A percentile compares a stretch with the other conserved stretches of the same genome.
These are phyloP conservation scores for Calyptomena viridis DNA, from an alignment of 2,113 vertebrate species.

Conservation along the genomic window DNA sequence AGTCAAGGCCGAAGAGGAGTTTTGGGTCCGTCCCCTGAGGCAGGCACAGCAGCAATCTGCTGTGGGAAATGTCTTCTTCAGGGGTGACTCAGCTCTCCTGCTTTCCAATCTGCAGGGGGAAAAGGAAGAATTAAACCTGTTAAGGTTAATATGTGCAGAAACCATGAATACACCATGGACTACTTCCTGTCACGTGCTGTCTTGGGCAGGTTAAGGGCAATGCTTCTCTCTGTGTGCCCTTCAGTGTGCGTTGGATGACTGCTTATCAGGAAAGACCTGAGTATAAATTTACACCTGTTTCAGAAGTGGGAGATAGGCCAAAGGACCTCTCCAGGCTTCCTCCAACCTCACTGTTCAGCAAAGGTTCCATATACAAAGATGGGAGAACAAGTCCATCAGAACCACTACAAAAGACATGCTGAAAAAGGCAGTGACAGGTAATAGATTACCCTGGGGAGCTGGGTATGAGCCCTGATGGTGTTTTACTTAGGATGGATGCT, in stretches of 20 bases:
- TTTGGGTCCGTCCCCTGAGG: too few relatives aligned
- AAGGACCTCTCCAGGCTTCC: neutral
- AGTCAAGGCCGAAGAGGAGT: too few relatives aligned
- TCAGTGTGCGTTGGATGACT: neutral
- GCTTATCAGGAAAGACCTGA: neutral
- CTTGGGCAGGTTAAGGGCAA: neutral
- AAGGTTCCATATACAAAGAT: neutral
- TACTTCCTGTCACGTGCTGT: neutral
- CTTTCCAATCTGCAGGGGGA: neutral
- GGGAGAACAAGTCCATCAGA: too few relatives aligned
- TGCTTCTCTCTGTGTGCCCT: neutral
- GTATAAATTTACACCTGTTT: neutral
- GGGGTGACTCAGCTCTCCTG: neutral
- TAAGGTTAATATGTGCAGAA: neutral
- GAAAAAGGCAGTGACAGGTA: neutral
- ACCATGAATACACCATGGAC: neutral
- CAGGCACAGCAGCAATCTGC: too few relatives aligned
- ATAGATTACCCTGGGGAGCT: neutral
- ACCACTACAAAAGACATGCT: neutral
- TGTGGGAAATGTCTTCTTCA: neutral
- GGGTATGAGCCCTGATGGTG: neutral
- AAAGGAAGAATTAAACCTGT: neutral
- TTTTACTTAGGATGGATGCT: neutral
- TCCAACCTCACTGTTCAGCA: neutral
- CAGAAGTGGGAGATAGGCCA: neutral